Percentiles rank a stretch among this genome's conserved stretches.
These are phyloP conservation scores for Lutjanus campechanus DNA, from an alignment of 2,797 vertebrate species.

Conservation along the genomic window DNA sequence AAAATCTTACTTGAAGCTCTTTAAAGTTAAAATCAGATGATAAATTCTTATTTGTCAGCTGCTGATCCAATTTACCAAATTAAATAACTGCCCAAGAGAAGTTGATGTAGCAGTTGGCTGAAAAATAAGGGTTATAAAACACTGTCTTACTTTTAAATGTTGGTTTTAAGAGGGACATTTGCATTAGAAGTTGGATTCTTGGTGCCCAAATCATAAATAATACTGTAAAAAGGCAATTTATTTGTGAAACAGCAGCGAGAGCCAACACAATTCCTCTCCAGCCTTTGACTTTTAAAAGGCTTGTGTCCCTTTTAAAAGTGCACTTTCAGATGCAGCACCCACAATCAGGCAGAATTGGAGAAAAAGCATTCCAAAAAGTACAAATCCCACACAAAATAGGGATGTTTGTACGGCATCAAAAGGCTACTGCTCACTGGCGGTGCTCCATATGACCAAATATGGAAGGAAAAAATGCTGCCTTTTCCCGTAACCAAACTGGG, in stretches of 20 bases:
- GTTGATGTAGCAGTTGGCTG: conserved; percentile 50
- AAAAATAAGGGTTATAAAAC: conserved; percentile 61
- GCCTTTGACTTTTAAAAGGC: conserved; percentile 67
- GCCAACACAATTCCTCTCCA: conserved; percentile 37
- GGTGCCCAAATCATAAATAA: conserved; percentile 68
- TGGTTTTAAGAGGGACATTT: conserved; percentile 75
- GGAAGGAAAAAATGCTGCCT: conserved; percentile 88
- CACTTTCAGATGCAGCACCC: conserved; percentile 70
- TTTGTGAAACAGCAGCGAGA: conserved; percentile 45
- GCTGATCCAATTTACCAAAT: conserved; percentile 63
- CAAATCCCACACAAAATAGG: conserved; percentile 83
- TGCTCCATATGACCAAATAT: conserved; percentile 90
- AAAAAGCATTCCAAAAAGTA: conserved; percentile 75
- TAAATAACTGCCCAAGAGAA: conserved; percentile 52
- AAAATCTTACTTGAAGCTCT: conserved; percentile 24
- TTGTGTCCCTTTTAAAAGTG: conserved; percentile 62
- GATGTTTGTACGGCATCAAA: conserved; percentile 88
- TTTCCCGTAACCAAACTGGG: conserved; percentile 89
- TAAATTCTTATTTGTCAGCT: conserved; percentile 66
- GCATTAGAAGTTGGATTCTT: conserved; percentile 63
- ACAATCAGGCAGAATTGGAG: conserved; percentile 76
- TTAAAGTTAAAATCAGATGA: conserved; percentile 51
- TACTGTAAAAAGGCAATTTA: conserved; percentile 54
- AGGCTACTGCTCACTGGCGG: conserved; percentile 86
- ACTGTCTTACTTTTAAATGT: conserved; percentile 62